phyloP scores from a whole-genome alignment of 2,888 invertebrate genomes.

The Drosophila meridionalis region DNA sequence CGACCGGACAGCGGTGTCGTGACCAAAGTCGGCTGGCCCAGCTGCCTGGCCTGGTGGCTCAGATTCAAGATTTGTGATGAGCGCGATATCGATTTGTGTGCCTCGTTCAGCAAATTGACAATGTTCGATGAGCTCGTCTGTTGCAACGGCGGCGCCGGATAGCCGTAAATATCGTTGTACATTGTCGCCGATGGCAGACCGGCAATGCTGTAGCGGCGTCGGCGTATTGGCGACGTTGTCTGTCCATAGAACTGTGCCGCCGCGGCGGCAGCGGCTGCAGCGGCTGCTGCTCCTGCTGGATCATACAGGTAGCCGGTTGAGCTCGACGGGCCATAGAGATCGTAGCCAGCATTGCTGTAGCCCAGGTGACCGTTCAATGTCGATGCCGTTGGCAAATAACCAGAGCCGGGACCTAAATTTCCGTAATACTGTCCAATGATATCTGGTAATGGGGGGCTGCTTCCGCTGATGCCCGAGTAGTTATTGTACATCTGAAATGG shows the following conservation, averaged over 20 bases:
- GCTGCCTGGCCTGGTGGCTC: slow-evolving; percentile 83
- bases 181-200: slow-evolving; percentile 85
- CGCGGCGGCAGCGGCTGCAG: slow-evolving; percentile 60
- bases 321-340: slow-evolving; percentile 82
- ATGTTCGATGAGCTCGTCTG: slow-evolving; percentile 84
- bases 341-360: slow-evolving; percentile 63
- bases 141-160: slow-evolving; percentile 74
- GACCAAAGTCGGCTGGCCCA: slow-evolving; percentile 60
- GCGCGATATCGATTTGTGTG: slow-evolving; percentile 85
- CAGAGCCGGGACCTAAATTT: slow-evolving; percentile 34
- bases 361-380: slow-evolving; percentile 34
- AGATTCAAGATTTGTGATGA: slow-evolving; percentile 84
- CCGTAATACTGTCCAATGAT: slow-evolving; percentile 84
- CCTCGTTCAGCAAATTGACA: slow-evolving; percentile 85
- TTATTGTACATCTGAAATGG: slow-evolving; percentile 86
- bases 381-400: slow-evolving; percentile 26
- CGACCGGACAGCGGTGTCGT: slow-evolving; percentile 82
- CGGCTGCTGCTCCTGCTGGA: slow-evolving; percentile 48
- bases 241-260: slow-evolving; percentile 63
- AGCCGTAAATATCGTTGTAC: slow-evolving; percentile 84
- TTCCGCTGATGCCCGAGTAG: slow-evolving; percentile 83
- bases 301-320: slow-evolving; percentile 81
- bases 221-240: slow-evolving; percentile 81
- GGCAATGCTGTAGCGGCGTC: slow-evolving; percentile 85
- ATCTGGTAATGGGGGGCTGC: slow-evolving; percentile 85